phyloP scores from a whole-genome alignment of 2,888 invertebrate species.

The Fissipunctia ypsillon region DNA sequence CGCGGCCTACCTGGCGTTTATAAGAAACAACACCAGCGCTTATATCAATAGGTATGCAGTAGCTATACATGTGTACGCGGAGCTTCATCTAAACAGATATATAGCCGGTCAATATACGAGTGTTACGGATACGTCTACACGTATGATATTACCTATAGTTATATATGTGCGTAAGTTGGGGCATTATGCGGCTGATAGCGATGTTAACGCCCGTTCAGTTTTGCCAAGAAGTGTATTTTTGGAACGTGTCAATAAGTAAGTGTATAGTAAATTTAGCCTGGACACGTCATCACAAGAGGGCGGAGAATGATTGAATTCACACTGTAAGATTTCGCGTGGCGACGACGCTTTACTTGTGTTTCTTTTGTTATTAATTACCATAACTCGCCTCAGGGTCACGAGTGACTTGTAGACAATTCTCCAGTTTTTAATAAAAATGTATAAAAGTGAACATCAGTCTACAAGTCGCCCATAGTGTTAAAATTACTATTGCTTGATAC shows the following conservation, averaged over 20 bases:
- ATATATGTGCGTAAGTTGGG: conserved; percentile 78
- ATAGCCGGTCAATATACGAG: conserved; percentile 62
- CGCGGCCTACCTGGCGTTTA: conserved; percentile 66
- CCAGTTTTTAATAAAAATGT: conserved; percentile 26
- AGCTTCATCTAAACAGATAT: conserved; percentile 46
- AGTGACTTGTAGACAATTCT: conserved; percentile 58
- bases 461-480: no score
- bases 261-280: conserved; percentile 88
- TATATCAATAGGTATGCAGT: conserved; percentile 60
- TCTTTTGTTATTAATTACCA: conserved; percentile 69
- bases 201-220: conserved; percentile 90
- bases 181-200: conserved; percentile 88
- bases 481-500: not conserved
- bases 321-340: conserved; percentile 72
- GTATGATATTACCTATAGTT: conserved; percentile 63
- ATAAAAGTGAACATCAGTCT: not conserved
- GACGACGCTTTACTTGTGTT: conserved; percentile 62
- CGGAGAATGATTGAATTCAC: conserved; percentile 84
- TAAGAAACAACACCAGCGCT: conserved; percentile 68
- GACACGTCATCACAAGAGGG: conserved; percentile 85
- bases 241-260: conserved; percentile 91
- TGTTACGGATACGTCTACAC: conserved; percentile 70
- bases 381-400: conserved; percentile 66
- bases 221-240: conserved; percentile 90
- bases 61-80: conserved; percentile 29